These are phyloP conservation scores for Napeogenes sylphis DNA, from an alignment of 2,888 invertebrate genomes.

Conservation along the genomic window DNA sequence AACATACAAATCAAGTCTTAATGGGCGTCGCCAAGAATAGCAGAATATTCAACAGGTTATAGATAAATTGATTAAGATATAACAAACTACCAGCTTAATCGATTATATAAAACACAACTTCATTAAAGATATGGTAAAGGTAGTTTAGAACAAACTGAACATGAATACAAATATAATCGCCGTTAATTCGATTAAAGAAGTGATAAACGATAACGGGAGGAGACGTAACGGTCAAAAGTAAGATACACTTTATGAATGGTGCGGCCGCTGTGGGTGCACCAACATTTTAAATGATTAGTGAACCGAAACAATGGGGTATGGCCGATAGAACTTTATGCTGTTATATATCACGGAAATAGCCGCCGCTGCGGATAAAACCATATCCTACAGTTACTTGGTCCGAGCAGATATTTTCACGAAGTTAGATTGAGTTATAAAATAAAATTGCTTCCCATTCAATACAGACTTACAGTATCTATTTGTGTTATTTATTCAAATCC, in stretches of 20 bases:
- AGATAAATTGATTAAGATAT: conserved; percentile 11
- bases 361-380: conserved; percentile 31
- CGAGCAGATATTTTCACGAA: conserved; percentile 28
- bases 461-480: not conserved
- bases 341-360: conserved; percentile 34
- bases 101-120: conserved; percentile 9
- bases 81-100: not conserved
- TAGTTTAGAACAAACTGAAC: conserved; percentile 13
- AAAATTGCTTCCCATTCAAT: conserved; percentile 23
- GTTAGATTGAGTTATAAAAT: conserved; percentile 32
- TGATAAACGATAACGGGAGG: conserved; percentile 55
- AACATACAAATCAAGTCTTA: not conserved
- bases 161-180: conserved; percentile 30
- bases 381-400: conserved; percentile 27
- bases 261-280: conserved; percentile 53
- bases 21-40: conserved; percentile 8
- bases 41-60: conserved; percentile 15
- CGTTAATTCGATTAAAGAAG: conserved; percentile 50
- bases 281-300: conserved; percentile 44
- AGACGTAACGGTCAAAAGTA: conserved; percentile 61
- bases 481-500: not conserved
- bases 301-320: conserved; percentile 35
- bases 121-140: conserved; percentile 17
- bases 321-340: conserved; percentile 34
- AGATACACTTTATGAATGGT: conserved; percentile 64